Percentiles rank a stretch among this genome's conserved stretches.
These are phyloP conservation scores for Rhodophaea formosa DNA, from an alignment of 2,888 invertebrate genomes.

Conservation along the genomic window DNA sequence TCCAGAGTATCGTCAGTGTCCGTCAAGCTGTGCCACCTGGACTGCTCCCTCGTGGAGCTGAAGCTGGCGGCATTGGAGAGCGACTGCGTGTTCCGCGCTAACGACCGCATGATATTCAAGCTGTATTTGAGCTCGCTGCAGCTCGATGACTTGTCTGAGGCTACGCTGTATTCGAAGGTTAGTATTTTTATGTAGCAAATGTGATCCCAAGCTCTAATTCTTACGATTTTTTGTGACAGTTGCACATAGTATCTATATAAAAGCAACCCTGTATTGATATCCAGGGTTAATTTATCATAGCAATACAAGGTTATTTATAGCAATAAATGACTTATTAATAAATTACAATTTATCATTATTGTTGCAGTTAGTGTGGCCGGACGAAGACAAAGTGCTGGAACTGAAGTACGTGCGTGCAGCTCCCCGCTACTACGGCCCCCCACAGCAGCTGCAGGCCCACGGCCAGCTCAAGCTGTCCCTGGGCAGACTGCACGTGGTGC, in stretches of 20 bases:
- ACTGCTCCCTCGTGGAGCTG: constrained; percentile 85
- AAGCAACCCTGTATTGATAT: no score
- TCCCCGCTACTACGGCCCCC: constrained; percentile 76
- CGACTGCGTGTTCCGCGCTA: constrained; percentile 88
- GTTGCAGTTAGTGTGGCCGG: constrained; percentile 85
- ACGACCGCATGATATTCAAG: constrained; percentile 87
- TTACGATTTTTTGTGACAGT: no score
- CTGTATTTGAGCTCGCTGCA: constrained; percentile 84
- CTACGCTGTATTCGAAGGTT: constrained; percentile 86
- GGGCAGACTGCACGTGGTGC: constrained; percentile 86
- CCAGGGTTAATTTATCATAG: no score
- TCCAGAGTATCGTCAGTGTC: constrained; percentile 81
- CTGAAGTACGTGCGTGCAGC: constrained; percentile 88
- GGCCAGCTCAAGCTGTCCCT: constrained; percentile 86
- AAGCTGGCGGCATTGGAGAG: constrained; percentile 85
- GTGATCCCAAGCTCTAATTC: no score
- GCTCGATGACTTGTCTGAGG: constrained; percentile 86
- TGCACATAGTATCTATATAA: no score
- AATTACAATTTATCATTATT: no score
- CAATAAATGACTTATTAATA: no score
- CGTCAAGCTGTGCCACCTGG: constrained; percentile 85
- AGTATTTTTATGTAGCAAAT: no score
- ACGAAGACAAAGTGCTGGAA: constrained; percentile 90
- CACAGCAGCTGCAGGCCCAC: constrained; percentile 82
- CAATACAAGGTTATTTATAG: no score